Base-by-base conservation (phyloP, 1,140 invertebrate genomes). In the Carcinoscorpius rotundicauda region DNA sequence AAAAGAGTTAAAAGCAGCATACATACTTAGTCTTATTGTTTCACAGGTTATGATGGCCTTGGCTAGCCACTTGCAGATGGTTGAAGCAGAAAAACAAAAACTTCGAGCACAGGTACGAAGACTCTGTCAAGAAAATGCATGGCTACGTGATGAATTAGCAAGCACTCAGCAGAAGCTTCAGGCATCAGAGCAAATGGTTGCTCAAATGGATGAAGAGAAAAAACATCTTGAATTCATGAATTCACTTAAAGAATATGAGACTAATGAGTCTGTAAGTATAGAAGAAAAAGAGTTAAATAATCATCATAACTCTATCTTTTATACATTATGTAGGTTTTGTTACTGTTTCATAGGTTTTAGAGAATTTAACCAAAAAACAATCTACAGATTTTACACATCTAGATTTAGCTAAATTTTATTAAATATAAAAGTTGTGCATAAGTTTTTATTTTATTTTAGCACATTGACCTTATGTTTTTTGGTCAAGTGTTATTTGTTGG, bases 21-120 rank as follows among this genome's bases (percentile, higher is more conserved):
- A 29, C 29, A 29, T 29, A 62, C 55, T 50, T 29, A 29, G 29
- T 29, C 29, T 29, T 29, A 29, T 29, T 29, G 29, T 52, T 64
- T 74, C 75, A 60, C 80, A 96, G 85, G 93, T 98, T 3, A 98
- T 99, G 90, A 90, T 97, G 84, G 91, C 94, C 1, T 81, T 99
- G 6, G 91, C 95, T 6, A 89, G 87, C 65, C 94, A 99, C 78
- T 80, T 98, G 65, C 95, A 98, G 80, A 90, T 91, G 74, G 88
- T 98, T 11, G 97, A 99, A 76, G 96, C 96, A 10, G 97, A 99
- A 79, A 99, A 99, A 79, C 95, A 98, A 77, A 99, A 99, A 79
- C 81, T 98, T 49, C 85, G 96, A 70, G 96, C 96, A 2, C 97
- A 99, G 81, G 93, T 97, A 4, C 86, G 92, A 51, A 65, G 76